phyloP scores from a whole-genome alignment of 2,888 invertebrate species.

The Callosobruchus maculatus region DNA sequence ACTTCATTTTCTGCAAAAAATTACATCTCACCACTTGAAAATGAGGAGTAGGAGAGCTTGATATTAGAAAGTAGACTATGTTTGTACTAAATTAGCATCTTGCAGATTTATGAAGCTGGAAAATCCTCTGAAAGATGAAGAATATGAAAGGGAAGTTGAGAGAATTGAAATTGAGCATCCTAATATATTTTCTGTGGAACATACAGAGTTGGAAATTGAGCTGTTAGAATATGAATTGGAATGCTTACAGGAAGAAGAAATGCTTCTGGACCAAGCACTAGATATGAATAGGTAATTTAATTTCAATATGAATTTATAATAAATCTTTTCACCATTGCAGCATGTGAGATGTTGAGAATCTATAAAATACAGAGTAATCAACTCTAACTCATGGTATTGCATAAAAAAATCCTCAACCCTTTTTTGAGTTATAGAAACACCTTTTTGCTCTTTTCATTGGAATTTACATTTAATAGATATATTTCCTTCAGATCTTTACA shows the following conservation, averaged over 20 bases:
- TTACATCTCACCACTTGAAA: conserved; percentile 29
- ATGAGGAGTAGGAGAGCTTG: conserved; percentile 22
- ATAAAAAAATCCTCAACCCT: too few species aligned
- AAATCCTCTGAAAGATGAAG: conserved; percentile 13
- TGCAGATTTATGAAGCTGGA: conserved; percentile 23
- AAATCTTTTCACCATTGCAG: too few species aligned
- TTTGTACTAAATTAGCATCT: not conserved
- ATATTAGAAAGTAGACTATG: not conserved
- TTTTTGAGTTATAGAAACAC: too few species aligned
- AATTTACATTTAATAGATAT: too few species aligned
- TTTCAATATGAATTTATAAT: too few species aligned
- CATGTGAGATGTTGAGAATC: too few species aligned
- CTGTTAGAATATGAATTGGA: conserved; percentile 31
- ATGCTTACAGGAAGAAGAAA: conserved; percentile 24
- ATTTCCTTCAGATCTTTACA: conserved; percentile 17
- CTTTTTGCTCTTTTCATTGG: too few species aligned
- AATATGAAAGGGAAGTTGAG: conserved; percentile 23
- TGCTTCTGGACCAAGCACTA: conserved; percentile 14
- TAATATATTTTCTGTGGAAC: conserved; percentile 32
- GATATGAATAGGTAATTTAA: conserved; percentile 10
- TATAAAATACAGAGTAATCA: too few species aligned
- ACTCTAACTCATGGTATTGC: too few species aligned
- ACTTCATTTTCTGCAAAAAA: conserved; percentile 31
- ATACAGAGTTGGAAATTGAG: conserved; percentile 30
- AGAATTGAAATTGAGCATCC: conserved; percentile 28